Base-by-base conservation (phyloP, 2,888 invertebrate genomes). In the Seira sanloemensis region DNA sequence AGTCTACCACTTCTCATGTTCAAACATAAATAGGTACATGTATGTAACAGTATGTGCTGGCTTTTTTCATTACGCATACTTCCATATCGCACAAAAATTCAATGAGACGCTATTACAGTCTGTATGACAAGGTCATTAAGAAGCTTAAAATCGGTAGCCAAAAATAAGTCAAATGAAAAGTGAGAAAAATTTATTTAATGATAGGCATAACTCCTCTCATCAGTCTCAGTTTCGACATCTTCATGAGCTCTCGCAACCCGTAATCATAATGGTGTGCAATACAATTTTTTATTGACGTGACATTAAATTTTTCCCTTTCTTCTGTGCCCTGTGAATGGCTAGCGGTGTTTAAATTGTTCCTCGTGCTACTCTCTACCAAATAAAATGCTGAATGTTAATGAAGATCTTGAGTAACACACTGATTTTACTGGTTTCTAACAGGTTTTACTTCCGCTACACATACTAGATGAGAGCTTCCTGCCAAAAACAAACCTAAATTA, bases 391-490 rank as follows among this genome's bases (percentile, higher is more conserved):
- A 50, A 50, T 12, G 50, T 50, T 50, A 50, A 50, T 62, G 62
- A 62, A 12, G 7, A 2, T 62, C 1, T 62, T 1, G 21, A 62
- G 23, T 9, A 62, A 62, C 2, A n/a, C 4, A 62, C n/a, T 2
- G 12, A 62, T 19, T 62, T 62, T 62, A 21, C 7, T 62, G 62
- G 21, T 62, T 62, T 62, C 4, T 21, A 2, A 23, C 62, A 62
- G 62, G 21, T 62, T 62, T 62, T 12, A 19, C 62, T 62, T 62
- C 21, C 62, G 62, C 2, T 62, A n/a, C 21, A n/a, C 19, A 21
- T n/a, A 2, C 7, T 62, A 62, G 23, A 62, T n/a, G 62, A n/a
- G n/a, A 62, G 62, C 62, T 62, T 62, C 62, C 62, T 62, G 62
- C 5, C 62, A 19, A 12, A 62, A 62, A 21, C 37, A 12, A 37